Conservation (phyloP, 2,113 vertebrate genomes). For the Sapayoa aenigma region DNA sequence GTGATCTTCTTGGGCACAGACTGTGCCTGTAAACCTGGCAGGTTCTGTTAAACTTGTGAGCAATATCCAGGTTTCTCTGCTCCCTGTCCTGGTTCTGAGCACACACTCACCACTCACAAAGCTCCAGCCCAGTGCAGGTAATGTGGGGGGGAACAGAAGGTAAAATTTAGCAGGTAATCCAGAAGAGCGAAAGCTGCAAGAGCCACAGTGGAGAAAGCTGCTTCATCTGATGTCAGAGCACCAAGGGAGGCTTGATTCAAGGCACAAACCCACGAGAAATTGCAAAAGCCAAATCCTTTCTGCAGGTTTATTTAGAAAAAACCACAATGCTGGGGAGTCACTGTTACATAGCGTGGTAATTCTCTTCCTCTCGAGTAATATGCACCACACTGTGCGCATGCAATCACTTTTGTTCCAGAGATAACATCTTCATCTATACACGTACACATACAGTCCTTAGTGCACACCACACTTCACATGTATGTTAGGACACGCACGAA, state of each 20-base stretch:
- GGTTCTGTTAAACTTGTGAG: not conserved
- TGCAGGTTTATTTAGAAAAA: constrained; percentile 68
- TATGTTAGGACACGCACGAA: not conserved
- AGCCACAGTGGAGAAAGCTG: not conserved
- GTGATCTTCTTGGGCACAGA: not conserved
- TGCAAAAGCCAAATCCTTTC: not conserved
- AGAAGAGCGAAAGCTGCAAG: not conserved
- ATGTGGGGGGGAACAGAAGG: not conserved
- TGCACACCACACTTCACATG: not conserved
- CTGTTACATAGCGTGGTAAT: not conserved
- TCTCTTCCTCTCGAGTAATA: constrained; percentile 20
- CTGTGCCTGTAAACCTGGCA: not conserved
- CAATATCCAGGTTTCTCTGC: not conserved
- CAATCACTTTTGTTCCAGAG: constrained; percentile 17
- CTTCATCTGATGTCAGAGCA: not conserved
- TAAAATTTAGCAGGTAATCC: not conserved
- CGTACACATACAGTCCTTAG: not conserved
- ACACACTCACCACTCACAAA: not conserved
- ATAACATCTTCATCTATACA: constrained; percentile 5
- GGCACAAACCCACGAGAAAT: not conserved
- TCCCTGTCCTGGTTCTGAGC: not conserved
- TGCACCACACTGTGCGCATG: constrained; percentile 48
- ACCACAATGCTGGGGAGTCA: constrained; percentile 21
- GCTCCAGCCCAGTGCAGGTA: not conserved
- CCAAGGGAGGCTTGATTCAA: not conserved